Conservation (phyloP, 2,113 vertebrate species). For the Pygoscelis adeliae region DNA sequence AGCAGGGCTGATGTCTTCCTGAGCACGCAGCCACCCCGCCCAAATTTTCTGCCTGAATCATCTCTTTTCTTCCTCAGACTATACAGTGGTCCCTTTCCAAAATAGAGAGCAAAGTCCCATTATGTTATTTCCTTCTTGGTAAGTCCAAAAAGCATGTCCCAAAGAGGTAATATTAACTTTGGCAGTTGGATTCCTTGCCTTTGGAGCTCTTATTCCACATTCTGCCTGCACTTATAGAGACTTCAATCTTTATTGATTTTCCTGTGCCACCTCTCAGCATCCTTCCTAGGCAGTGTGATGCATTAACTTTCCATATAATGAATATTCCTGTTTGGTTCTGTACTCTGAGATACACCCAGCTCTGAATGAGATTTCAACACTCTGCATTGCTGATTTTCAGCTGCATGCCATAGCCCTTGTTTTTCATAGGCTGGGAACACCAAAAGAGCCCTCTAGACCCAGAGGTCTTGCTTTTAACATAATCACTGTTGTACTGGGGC, state of each 20-base stretch:
- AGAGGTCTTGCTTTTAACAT: slow-evolving; percentile 21
- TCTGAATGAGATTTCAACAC: slow-evolving; percentile 3
- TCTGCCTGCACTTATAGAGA: background rate
- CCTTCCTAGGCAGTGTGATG: slow-evolving; percentile 31
- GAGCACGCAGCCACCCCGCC: background rate
- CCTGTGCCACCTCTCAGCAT: background rate
- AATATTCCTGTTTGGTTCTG: slow-evolving; percentile 37
- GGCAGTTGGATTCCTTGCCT: background rate
- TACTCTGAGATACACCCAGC: slow-evolving; percentile 5
- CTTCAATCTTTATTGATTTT: slow-evolving; percentile 50
- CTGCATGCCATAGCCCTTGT: background rate
- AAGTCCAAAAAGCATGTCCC: background rate
- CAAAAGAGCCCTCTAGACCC: background rate
- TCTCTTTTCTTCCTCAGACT: background rate
- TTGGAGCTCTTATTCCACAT: slow-evolving; percentile 14
- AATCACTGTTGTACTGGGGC: background rate
- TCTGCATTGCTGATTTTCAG: slow-evolving; percentile 35
- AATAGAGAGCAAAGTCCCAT: background rate
- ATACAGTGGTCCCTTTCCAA: background rate
- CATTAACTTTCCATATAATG: slow-evolving; percentile 48
- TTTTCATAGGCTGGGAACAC: background rate
- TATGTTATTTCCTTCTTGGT: background rate
- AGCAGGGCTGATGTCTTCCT: background rate
- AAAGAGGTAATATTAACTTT: background rate
- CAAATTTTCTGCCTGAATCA: background rate